These are phyloP conservation scores for Myrmophylax atrothorax DNA, from an alignment of 2,113 vertebrate species.

Conservation along the genomic window DNA sequence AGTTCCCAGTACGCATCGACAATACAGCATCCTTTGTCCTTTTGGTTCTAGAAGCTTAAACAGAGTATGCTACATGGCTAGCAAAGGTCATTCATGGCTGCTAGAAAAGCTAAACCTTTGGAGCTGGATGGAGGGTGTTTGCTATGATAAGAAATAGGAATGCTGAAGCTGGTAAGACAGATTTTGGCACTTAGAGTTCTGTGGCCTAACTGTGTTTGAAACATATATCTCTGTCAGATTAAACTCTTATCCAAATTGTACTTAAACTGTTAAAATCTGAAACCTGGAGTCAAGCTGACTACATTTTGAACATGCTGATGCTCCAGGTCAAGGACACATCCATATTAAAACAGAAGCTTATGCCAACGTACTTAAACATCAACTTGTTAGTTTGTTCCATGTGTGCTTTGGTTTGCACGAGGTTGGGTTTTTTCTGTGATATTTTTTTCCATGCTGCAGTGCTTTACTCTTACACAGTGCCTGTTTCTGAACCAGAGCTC, in stretches of 20 bases:
- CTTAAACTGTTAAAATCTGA: neutral
- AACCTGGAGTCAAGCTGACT: neutral
- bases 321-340: neutral
- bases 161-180: neutral
- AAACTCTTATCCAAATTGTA: neutral
- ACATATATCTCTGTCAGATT: neutral
- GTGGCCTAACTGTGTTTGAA: neutral
- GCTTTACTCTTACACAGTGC: neutral
- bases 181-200: neutral
- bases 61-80: neutral
- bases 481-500: neutral
- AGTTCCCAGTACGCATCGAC: fast-evolving
- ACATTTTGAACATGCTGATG: neutral
- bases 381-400: neutral
- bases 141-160: neutral
- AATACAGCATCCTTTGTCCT: neutral
- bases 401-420: neutral
- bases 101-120: neutral
- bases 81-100: neutral
- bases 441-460: neutral
- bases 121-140: neutral
- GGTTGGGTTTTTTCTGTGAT: neutral
- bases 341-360: neutral
- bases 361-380: neutral
- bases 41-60: neutral